Percentiles rank a stretch among this genome's conserved stretches.
Conservation (phyloP, 2,888 invertebrate species). For the Lamproptera curius region DNA sequence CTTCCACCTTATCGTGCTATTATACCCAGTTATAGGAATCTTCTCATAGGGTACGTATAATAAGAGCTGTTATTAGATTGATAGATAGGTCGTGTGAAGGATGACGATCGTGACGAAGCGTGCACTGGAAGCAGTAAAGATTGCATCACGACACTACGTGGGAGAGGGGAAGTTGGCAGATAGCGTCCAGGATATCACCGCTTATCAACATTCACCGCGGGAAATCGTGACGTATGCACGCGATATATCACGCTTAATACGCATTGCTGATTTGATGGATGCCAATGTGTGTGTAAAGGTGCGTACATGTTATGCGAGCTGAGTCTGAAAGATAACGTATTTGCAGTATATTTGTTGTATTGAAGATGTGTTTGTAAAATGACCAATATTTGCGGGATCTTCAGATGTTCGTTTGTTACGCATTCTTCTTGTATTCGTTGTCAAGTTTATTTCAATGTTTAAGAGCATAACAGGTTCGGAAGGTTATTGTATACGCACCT, state of each 20-base stretch:
- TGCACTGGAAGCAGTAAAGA: slow-evolving; percentile 29
- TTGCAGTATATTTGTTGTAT: no score
- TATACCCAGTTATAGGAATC: no score
- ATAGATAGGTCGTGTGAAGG: slow-evolving; percentile 17
- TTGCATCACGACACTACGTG: slow-evolving; percentile 27
- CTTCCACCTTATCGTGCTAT: no score
- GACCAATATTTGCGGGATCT: no score
- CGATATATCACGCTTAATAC: slow-evolving; percentile 12
- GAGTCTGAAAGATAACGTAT: no score
- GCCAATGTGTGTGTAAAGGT: background rate
- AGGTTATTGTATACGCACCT: no score
- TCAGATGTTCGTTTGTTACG: no score
- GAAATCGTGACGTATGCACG: slow-evolving; percentile 33
- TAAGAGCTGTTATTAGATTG: slow-evolving; percentile 1
- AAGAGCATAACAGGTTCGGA: no score
- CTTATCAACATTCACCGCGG: slow-evolving; percentile 41
- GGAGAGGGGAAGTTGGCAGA: slow-evolving; percentile 21
- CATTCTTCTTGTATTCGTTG: no score
- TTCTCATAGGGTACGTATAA: no score
- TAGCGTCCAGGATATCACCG: slow-evolving; percentile 36
- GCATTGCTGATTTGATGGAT: background rate
- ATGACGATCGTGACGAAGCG: slow-evolving; percentile 24
- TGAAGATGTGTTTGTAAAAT: no score
- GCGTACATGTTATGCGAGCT: background rate
- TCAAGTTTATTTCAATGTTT: no score